Evolutionary conservation across 2,888 invertebrate genomes (phyloP), one percentile per base, ranked within the genome.

Genomic region (Drosophila fungiperda): DNA sequence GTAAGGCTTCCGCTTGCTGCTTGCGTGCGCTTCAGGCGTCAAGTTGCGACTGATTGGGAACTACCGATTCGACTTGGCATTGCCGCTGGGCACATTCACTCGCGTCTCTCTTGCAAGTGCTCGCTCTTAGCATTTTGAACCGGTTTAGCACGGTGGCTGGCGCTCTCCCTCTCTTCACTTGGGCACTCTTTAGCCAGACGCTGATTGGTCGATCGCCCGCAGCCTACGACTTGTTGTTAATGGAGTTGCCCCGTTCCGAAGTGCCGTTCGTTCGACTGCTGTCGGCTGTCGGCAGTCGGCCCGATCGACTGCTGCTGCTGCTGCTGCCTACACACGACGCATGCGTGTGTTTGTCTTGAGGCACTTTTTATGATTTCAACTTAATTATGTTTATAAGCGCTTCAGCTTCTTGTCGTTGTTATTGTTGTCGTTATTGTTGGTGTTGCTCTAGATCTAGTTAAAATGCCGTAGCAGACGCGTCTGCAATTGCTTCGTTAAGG

Each of bases 1-100:
- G 65, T 52, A 58, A 60, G 70, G 40, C 74, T 86, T 87, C 87
- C 85, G 84, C 70, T 83, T 53, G 73, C 57, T 82, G 66, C 78
- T 82, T 86, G 89, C 87, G 87, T 86, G 64, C 82, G 87, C 90
- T 90, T 82, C 84, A 80, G 90, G 90, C 87, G 70, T 82, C 87
- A 73, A 90, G 76, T 79, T 73, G 62, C 82, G 84, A 87, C 87
- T 87, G 90, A 72, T 71, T 77, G 82, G 66, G 55, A 78, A 60
- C 69, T 70, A 65, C 64, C 58, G 77, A 68, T 70, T 49, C 45
- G 45, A 23, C 45, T 45, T 20, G 79, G 68, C 82, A 89, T 87
- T 79, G 89, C 86, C 85, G 77, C 87, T 76, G 83, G 89, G 87
- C 85, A 89, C 72, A 66, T 68, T 70, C 71, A 71, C 69, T 42